Percentiles rank a stretch among this genome's conserved stretches.
Evolutionary conservation across 2,797 vertebrate genomes (phyloP).

Genomic region (Halcyon leucocephala): DNA sequence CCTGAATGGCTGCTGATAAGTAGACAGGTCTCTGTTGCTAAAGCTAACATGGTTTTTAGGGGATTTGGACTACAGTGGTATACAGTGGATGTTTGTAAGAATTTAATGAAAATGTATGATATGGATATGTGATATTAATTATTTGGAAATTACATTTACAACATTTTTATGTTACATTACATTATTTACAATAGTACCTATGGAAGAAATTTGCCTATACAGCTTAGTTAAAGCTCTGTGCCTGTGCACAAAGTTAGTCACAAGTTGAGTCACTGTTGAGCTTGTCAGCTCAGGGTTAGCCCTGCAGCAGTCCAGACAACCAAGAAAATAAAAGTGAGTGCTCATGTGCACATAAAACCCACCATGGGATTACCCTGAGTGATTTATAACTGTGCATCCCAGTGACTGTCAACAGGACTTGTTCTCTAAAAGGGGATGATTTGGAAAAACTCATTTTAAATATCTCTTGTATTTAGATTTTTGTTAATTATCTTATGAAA

Average conservation of each 20-base stretch:
- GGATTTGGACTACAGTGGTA: not conserved
- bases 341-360: rapidly evolving
- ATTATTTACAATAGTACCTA: not conserved
- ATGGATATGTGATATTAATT: not conserved
- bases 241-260: not conserved
- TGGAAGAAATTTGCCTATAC: not conserved
- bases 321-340: rapidly evolving
- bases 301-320: not conserved
- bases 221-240: not conserved
- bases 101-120: not conserved
- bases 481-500: not conserved
- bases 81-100: not conserved
- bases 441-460: not conserved
- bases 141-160: not conserved
- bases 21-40: not conserved
- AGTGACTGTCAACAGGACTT: not conserved
- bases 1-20: not conserved
- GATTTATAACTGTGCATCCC: not conserved
- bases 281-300: not conserved
- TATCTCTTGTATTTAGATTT: not conserved
- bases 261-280: not conserved
- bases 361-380: rapidly evolving
- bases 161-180: not conserved
- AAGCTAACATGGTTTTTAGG: not conserved
- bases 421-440: not conserved